phyloP scores from a whole-genome alignment of 2,113 vertebrate species.

The Piaya cayana region DNA sequence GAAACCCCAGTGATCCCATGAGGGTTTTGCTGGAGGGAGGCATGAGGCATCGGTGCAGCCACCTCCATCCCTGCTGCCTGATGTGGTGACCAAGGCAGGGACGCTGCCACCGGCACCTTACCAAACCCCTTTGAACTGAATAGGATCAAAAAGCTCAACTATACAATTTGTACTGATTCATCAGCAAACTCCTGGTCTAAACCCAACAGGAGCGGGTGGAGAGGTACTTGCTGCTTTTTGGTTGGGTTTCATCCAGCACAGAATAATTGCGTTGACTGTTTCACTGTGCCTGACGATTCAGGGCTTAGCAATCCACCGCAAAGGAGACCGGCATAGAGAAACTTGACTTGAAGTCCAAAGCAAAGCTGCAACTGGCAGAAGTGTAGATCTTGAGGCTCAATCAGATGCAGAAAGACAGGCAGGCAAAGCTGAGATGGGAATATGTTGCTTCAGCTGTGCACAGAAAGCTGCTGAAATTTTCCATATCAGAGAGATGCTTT shows the following conservation, averaged over 20 bases:
- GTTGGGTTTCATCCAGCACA: not conserved
- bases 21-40: rapidly evolving
- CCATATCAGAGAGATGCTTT: constrained; percentile 50
- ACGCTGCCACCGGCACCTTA: not conserved
- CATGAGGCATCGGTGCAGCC: rapidly evolving
- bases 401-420: constrained; percentile 42
- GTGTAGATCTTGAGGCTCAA: constrained; percentile 34
- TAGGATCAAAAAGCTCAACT: not conserved
- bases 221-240: not conserved
- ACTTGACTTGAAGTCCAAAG: constrained; percentile 5
- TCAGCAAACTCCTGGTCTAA: not conserved
- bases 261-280: constrained; percentile 19
- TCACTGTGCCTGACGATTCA: constrained; percentile 2
- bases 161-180: not conserved
- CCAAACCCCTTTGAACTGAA: not conserved
- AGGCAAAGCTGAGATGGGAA: constrained; percentile 35
- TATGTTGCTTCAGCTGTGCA: not conserved
- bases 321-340: not conserved
- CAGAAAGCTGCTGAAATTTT: constrained; percentile 52
- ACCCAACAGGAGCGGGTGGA: not conserved
- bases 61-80: not conserved
- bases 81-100: not conserved
- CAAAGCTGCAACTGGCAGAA: constrained; percentile 36
- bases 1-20: not conserved
- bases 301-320: constrained; percentile 12